A percentile compares a stretch with the other conserved stretches of the same genome.
Conservation (phyloP, 1,140 invertebrate genomes). For the Theocolax elegans region DNA sequence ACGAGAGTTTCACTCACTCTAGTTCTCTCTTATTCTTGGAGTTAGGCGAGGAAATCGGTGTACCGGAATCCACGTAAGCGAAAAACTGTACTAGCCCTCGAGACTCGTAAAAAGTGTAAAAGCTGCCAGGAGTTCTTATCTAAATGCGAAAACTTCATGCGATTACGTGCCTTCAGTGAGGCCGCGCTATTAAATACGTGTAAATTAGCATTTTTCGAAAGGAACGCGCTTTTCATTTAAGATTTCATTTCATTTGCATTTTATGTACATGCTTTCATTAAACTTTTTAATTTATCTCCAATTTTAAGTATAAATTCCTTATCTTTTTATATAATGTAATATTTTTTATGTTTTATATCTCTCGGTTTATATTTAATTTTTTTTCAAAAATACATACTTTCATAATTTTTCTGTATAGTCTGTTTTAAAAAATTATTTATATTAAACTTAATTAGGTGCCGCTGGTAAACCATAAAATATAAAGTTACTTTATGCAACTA, state of each 20-base stretch:
- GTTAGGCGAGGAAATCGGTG: too few species aligned
- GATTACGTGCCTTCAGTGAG: neutral
- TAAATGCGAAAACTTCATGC: conserved; percentile 54
- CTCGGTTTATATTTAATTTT: too few species aligned
- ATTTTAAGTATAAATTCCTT: conserved; percentile 15
- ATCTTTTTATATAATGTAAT: neutral
- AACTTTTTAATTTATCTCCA: conserved; percentile 8
- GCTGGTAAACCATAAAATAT: too few species aligned
- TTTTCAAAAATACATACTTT: too few species aligned
- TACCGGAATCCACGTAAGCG: too few species aligned
- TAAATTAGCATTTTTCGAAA: conserved; percentile 21
- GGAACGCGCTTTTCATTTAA: conserved; percentile 8
- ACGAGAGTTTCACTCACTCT: too few species aligned
- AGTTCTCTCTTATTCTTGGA: too few species aligned
- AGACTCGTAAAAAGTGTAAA: conserved; percentile 40
- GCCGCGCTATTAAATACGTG: conserved; percentile 1
- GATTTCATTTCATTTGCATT: conserved; percentile 25
- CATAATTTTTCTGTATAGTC: too few species aligned
- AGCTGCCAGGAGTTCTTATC: conserved; percentile 45
- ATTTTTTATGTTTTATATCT: too few species aligned
- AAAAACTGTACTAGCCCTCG: conserved; percentile 3
- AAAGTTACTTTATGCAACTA: too few species aligned
- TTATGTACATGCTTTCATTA: neutral
- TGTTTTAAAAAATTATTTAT: too few species aligned
- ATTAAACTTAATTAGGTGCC: too few species aligned